These are phyloP conservation scores for Holothuria scabra DNA, from an alignment of 53 echinoderm and acorn worm species.

Conservation along the genomic window DNA sequence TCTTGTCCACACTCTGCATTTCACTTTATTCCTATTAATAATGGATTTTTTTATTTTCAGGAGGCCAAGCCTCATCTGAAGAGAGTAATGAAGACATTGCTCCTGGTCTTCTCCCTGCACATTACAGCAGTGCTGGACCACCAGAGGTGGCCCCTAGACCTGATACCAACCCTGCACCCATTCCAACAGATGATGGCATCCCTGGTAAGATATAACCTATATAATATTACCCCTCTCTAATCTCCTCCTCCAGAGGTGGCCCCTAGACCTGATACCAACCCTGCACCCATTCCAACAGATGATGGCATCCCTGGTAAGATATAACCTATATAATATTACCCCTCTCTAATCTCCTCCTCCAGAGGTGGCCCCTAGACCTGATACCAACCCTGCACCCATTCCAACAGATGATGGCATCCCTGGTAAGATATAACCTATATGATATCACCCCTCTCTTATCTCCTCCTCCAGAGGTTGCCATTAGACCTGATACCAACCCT, in stretches of 20 bases:
- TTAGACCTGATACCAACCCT: background rate
- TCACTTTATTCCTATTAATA: too few species aligned
- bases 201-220: conserved; percentile 7
- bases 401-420: conserved; percentile 26
- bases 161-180: background rate
- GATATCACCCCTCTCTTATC: too few species aligned
- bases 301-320: conserved; percentile 35
- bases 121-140: conserved; percentile 29
- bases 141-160: conserved; percentile 9
- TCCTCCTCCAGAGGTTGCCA: background rate
- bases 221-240: too few species aligned
- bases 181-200: conserved; percentile 26
- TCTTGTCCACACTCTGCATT: too few species aligned
- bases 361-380: background rate
- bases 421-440: background rate
- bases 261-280: background rate
- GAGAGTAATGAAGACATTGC: background rate
- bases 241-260: background rate
- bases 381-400: conserved; percentile 1
- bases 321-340: too few species aligned
- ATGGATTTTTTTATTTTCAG: background rate
- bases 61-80: conserved; percentile 16
- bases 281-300: conserved; percentile 22
- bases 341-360: background rate
- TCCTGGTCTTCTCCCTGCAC: background rate